Base-by-base conservation (phyloP, 2,797 vertebrate species). In the Myoxocephalus aenaeus region DNA sequence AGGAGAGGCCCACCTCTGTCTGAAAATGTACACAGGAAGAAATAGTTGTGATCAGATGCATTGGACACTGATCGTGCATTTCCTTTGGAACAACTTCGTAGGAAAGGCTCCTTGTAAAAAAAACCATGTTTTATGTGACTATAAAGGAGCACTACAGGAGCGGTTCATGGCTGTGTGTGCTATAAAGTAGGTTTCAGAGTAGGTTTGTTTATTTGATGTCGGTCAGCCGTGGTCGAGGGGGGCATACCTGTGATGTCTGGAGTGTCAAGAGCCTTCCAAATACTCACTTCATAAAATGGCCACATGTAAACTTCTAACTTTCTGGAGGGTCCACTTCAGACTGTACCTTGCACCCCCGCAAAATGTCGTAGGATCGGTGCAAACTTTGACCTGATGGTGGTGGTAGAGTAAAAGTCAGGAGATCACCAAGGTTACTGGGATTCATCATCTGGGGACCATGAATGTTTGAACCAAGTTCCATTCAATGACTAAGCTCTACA, bases 1-100 rank as follows among this genome's bases (percentile, higher is more conserved):
- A 74, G 61, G 40, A 75, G 77, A 80, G 64, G 58, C 36, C 59
- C 61, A 62, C 18, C 69, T 86, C 61, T 10, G 4, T 74, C 29
- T 44, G 42, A 80, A 53, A 66, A 70, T 53, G 34, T 34, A 46
- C 57, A 62, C 18, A 17, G 15, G 50, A 69, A 38, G 10, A 65
- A 73, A 65, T 58, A 53, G 68, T 59, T 44, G 13, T 2, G 34
- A 75, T 73, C 12, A 50, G 64, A 69, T 66, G 42, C 7, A 57
- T 9, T 20, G 34, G 13, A 64, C 7, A 14, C 5, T 73, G 46
- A 58, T 64, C 8, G 6, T 42, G 20, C 62, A 58, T 71, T 59
- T 27, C 17, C 17, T 42, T 54, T 6, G 1, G 3, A 44, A 48
- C 0, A 32, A 63, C 18, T 63, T 2, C 44, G 15, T 22, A 59